These are phyloP conservation scores for Cyprinodon diabolis DNA, from an alignment of 2,797 vertebrate species.

Conservation along the genomic window DNA sequence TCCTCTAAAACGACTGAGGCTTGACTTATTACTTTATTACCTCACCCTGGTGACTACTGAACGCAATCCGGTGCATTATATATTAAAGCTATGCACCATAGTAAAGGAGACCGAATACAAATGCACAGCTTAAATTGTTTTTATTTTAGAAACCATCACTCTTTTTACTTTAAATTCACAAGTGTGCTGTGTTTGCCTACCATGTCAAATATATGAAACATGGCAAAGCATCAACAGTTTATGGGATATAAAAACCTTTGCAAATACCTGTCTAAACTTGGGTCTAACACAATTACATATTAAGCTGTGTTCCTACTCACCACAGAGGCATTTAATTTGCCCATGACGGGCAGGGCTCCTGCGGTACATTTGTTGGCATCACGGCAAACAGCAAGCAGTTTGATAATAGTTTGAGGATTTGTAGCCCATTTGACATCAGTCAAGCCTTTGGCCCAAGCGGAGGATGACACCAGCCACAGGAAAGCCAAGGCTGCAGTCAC, in stretches of 20 bases:
- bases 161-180: neutral
- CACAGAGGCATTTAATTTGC: conserved; percentile 93
- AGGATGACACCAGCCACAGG: conserved; percentile 91
- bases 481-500: conserved; percentile 89
- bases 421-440: conserved; percentile 87
- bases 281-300: too few species aligned
- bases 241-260: neutral
- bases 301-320: conserved; percentile 70
- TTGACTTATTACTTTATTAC: neutral
- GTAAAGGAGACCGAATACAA: neutral
- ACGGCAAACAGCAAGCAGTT: neutral
- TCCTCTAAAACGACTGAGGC: neutral
- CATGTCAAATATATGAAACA: neutral
- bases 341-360: conserved; percentile 83
- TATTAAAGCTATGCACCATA: neutral
- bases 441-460: conserved; percentile 94
- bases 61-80: neutral
- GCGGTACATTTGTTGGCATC: conserved; percentile 51
- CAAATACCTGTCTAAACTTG: neutral
- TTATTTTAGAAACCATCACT: neutral
- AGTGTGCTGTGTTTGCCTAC: neutral
- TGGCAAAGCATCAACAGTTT: neutral
- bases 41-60: neutral
- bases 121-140: neutral
- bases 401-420: conserved; percentile 48